A percentile compares a stretch with the other conserved stretches of the same genome.
Evolutionary conservation across 2,797 vertebrate genomes (phyloP).

Genomic region (Falco novaeseelandiae): DNA sequence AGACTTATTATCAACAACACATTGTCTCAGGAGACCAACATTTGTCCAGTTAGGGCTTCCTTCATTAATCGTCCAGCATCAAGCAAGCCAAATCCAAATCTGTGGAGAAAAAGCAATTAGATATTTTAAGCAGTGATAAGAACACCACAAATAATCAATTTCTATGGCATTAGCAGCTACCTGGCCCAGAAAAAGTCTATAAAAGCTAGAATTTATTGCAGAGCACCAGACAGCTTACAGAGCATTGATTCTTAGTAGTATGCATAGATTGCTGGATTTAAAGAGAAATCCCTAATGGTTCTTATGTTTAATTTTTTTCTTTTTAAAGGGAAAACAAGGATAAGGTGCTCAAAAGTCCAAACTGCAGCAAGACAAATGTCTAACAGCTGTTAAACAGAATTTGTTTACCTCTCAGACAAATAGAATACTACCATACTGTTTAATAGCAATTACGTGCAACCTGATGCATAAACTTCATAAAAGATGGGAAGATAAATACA

Average conservation of each 20-base stretch:
- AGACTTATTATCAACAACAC: constrained; percentile 60
- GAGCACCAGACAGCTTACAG: constrained; percentile 55
- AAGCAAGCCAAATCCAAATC: constrained; percentile 69
- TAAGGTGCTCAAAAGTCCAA: constrained; percentile 18
- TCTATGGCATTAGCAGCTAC: constrained; percentile 70
- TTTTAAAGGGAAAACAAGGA: constrained; percentile 47
- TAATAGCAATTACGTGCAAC: constrained; percentile 60
- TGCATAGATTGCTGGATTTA: constrained; percentile 62
- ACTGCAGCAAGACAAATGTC: constrained; percentile 32
- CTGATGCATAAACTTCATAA: constrained; percentile 35
- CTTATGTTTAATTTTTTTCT: constrained; percentile 56
- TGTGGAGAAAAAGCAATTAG: constrained; percentile 75
- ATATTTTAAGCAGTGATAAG: constrained; percentile 78
- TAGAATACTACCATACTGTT: constrained; percentile 15
- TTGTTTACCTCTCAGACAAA: constrained; percentile 58
- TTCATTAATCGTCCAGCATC: constrained; percentile 68
- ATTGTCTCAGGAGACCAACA: constrained; percentile 52
- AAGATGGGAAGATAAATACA: constrained; percentile 47
- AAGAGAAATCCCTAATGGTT: constrained; percentile 64
- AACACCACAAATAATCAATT: constrained; percentile 76
- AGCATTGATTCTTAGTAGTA: constrained; percentile 60
- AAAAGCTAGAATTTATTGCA: constrained; percentile 73
- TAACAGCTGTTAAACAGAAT: constrained; percentile 48
- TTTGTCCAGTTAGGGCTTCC: constrained; percentile 65
- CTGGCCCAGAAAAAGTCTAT: constrained; percentile 69